phyloP scores from a whole-genome alignment of 2,888 invertebrate genomes.

The Temnothorax ravouxi region DNA sequence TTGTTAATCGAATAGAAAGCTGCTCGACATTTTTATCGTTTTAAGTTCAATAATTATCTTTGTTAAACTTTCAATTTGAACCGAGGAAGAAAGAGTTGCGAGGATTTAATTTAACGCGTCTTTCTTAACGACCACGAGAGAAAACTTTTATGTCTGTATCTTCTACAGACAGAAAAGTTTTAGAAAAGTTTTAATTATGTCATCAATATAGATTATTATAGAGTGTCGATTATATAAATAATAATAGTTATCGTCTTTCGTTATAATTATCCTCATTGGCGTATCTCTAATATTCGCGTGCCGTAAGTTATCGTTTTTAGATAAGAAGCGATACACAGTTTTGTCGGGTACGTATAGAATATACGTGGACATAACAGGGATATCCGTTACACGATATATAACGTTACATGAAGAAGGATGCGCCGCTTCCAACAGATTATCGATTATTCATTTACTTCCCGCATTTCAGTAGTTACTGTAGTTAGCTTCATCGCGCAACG shows the following conservation, averaged over 20 bases:
- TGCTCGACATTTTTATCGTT: neutral
- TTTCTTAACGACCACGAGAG: neutral
- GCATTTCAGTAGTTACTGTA: constrained; percentile 66
- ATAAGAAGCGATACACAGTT: constrained; percentile 9
- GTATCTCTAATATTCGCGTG: neutral
- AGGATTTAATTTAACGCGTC: neutral
- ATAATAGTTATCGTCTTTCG: neutral
- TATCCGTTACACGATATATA: constrained; percentile 26
- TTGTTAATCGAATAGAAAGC: constrained; percentile 20
- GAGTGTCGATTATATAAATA: constrained; percentile 11
- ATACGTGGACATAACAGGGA: neutral
- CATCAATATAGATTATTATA: constrained; percentile 11
- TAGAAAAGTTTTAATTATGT: constrained; percentile 22
- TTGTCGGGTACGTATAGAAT: neutral
- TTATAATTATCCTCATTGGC: neutral
- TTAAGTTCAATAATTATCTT: constrained; percentile 38
- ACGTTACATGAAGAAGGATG: constrained; percentile 61
- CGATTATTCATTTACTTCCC: constrained; percentile 72
- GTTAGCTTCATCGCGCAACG: constrained; percentile 64
- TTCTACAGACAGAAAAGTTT: constrained; percentile 3
- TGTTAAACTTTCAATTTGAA: constrained; percentile 19
- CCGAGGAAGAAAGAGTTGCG: neutral
- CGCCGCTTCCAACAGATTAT: constrained; percentile 67
- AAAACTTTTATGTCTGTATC: too few species aligned
- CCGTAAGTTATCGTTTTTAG: neutral